Percentiles rank a stretch among this genome's conserved stretches.
These are phyloP conservation scores for Xiphophorus couchianus DNA, from an alignment of 2,113 vertebrate genomes.

Conservation along the genomic window DNA sequence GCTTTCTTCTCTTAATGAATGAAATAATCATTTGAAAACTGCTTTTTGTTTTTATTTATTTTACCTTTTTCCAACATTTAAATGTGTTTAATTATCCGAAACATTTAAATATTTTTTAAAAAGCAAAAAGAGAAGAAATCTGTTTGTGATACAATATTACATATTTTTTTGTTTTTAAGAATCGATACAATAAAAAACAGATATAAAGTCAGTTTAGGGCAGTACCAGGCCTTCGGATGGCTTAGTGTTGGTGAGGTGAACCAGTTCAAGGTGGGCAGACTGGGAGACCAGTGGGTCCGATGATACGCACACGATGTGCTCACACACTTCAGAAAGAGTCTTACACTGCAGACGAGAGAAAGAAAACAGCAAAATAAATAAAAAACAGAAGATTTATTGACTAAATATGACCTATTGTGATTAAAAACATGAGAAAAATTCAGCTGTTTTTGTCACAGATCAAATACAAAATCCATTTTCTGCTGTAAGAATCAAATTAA, in stretches of 20 bases:
- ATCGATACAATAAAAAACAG: neutral
- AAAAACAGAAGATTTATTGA: neutral
- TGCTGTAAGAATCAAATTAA: neutral
- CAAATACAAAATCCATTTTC: neutral
- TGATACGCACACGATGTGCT: conserved; percentile 92
- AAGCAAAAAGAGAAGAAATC: too few relatives aligned
- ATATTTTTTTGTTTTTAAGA: too few relatives aligned
- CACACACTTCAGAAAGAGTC: conserved; percentile 91
- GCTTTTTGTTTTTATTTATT: too few relatives aligned
- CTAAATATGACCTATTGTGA: neutral
- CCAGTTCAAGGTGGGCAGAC: conserved; percentile 87
- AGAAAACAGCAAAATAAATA: neutral
- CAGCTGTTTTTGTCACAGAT: too few relatives aligned
- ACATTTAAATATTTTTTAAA: too few relatives aligned
- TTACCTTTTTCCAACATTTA: too few relatives aligned
- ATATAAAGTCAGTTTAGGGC: neutral
- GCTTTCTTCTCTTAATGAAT: too few relatives aligned
- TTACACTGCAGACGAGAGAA: conserved; percentile 83
- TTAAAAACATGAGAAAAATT: neutral
- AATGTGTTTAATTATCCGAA: too few relatives aligned
- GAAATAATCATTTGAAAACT: too few relatives aligned
- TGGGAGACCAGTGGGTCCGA: conserved; percentile 90
- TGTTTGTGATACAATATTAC: too few relatives aligned
- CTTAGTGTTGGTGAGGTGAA: conserved; percentile 87
- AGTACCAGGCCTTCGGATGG: conserved; percentile 89